Percentiles rank a stretch among this genome's conserved stretches.
Conservation (phyloP, 2,113 vertebrate genomes). For the Chascanopsetta lugubris region DNA sequence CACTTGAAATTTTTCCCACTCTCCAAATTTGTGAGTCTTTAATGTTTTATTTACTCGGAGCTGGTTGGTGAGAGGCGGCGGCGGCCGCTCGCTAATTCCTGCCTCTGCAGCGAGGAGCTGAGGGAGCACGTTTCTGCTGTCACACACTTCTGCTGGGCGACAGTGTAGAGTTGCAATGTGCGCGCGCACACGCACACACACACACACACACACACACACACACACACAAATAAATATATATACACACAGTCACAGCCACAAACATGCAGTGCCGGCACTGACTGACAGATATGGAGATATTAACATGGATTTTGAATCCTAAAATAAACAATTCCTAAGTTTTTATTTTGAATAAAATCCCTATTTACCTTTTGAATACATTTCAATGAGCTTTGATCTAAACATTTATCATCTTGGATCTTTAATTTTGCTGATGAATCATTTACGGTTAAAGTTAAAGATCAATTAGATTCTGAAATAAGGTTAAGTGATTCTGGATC, state of each 20-base stretch:
- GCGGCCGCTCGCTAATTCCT: slow-evolving; percentile 55
- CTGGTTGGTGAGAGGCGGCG: slow-evolving; percentile 53
- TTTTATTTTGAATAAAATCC: too few relatives aligned
- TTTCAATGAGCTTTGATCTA: not conserved
- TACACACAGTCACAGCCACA: not conserved
- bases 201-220: slow-evolving; percentile 20
- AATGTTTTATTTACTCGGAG: slow-evolving; percentile 73
- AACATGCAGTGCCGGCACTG: slow-evolving; percentile 18
- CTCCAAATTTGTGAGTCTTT: slow-evolving; percentile 63
- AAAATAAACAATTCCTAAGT: too few relatives aligned
- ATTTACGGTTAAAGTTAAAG: not conserved
- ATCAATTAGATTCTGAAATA: not conserved
- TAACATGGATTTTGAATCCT: slow-evolving; percentile 28
- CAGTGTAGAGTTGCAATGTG: slow-evolving; percentile 20
- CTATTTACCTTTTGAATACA: not conserved
- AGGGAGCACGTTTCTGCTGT: slow-evolving; percentile 32
- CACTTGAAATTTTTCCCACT: slow-evolving; percentile 61
- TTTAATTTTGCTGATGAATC: not conserved
- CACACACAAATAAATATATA: slow-evolving; percentile 25
- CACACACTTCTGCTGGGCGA: slow-evolving; percentile 47
- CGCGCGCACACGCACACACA: slow-evolving; percentile 15
- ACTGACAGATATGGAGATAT: not conserved
- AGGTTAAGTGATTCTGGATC: too few relatives aligned
- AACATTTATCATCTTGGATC: not conserved
- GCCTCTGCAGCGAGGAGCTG: slow-evolving; percentile 33